These are phyloP conservation scores for Aphelenchoides besseyi DNA, from an alignment of 1,140 invertebrate species.

Conservation along the genomic window DNA sequence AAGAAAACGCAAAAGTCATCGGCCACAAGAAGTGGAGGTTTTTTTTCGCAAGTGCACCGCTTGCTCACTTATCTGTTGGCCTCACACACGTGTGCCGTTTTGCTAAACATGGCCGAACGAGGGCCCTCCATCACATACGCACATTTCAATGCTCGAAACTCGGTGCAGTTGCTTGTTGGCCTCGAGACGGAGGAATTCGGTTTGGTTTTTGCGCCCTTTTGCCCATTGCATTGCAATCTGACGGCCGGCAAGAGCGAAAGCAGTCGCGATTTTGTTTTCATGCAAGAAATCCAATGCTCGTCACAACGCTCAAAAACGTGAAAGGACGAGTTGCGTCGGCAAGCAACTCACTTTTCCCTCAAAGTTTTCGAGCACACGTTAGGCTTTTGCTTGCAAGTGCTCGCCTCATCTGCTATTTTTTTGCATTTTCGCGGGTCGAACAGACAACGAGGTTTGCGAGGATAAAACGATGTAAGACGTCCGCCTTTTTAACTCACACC, in stretches of 20 bases:
- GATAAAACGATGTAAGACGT: background rate
- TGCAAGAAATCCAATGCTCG: too few species aligned
- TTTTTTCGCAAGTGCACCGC: conserved; percentile 5
- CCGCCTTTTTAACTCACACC: too few species aligned
- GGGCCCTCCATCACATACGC: background rate
- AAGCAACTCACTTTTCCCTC: background rate
- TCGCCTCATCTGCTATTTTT: too few species aligned
- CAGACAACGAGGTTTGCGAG: background rate
- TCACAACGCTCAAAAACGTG: too few species aligned
- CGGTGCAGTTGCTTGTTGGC: background rate
- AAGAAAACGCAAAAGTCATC: background rate
- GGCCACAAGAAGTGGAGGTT: background rate
- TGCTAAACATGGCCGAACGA: too few species aligned
- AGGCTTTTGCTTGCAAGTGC: background rate
- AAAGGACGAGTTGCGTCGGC: background rate
- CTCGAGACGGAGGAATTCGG: background rate
- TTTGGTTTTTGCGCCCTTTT: background rate
- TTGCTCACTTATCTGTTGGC: conserved; percentile 1
- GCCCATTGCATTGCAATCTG: background rate
- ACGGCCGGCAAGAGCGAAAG: background rate
- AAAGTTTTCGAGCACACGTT: background rate
- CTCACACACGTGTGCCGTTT: conserved; percentile 1
- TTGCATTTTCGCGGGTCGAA: background rate
- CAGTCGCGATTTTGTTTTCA: background rate
- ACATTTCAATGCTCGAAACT: background rate